Percentiles rank a stretch among this genome's conserved stretches.
phyloP scores from a whole-genome alignment of 2,113 vertebrate species.

The Sylvia atricapilla region DNA sequence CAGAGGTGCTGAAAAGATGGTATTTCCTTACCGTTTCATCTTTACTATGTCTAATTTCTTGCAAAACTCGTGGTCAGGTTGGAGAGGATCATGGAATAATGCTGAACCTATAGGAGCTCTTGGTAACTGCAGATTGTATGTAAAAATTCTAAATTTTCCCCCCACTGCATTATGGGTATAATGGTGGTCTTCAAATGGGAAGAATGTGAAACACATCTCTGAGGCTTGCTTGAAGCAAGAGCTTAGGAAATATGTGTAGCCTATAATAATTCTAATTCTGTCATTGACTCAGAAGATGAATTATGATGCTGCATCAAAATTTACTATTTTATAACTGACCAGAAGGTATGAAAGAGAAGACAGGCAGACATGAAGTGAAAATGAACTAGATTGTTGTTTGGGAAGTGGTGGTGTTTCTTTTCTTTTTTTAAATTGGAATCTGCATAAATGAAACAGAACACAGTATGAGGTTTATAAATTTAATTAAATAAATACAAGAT shows the following conservation, averaged over 20 bases:
- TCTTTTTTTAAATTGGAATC: neutral
- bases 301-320: neutral
- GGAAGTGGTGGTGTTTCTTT: neutral
- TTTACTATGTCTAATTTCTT: neutral
- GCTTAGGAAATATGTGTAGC: neutral
- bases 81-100: neutral
- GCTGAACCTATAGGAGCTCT: neutral
- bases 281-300: neutral
- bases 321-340: neutral
- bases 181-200: neutral
- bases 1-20: constrained; percentile 71
- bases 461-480: neutral
- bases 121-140: neutral
- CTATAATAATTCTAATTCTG: neutral
- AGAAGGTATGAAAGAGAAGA: neutral
- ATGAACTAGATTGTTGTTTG: neutral
- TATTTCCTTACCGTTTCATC: neutral
- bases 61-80: neutral
- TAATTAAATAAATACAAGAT: constrained; percentile 35
- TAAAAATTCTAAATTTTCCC: neutral
- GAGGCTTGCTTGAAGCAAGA: neutral
- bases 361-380: neutral
- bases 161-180: neutral
- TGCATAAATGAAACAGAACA: constrained; percentile 29
- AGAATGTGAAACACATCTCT: neutral